phyloP scores from a whole-genome alignment of 2,113 vertebrate species.

The Phylloscopus trochiloides region DNA sequence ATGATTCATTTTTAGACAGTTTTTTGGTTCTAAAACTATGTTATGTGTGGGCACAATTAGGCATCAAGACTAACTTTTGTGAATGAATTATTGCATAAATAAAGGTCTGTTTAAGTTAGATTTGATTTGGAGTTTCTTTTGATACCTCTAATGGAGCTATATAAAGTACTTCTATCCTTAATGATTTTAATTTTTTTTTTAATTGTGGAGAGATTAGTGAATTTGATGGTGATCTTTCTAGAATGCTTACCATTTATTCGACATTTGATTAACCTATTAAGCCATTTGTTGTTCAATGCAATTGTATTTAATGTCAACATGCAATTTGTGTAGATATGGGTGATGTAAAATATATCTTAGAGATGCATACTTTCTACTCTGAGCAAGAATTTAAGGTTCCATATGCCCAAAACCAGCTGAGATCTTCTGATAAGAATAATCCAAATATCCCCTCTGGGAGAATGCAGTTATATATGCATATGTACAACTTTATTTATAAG shows the following conservation, averaged over 20 bases:
- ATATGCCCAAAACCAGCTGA: neutral
- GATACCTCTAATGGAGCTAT: neutral
- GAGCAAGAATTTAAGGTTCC: neutral
- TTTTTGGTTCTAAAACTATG: neutral
- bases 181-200: neutral
- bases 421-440: neutral
- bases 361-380: neutral
- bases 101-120: neutral
- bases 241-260: neutral
- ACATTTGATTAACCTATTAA: neutral
- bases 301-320: neutral
- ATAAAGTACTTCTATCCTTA: neutral
- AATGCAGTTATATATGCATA: neutral
- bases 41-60: neutral
- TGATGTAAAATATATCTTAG: neutral
- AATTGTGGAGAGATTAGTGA: neutral
- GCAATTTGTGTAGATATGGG: neutral
- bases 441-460: neutral
- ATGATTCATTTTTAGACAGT: neutral
- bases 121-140: neutral
- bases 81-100: neutral
- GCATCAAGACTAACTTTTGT: neutral
- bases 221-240: neutral
- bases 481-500: rapidly evolving
- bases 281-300: neutral